Base-by-base conservation (phyloP, 2,797 vertebrate genomes). In the Typhlichthys eigenmanni region DNA sequence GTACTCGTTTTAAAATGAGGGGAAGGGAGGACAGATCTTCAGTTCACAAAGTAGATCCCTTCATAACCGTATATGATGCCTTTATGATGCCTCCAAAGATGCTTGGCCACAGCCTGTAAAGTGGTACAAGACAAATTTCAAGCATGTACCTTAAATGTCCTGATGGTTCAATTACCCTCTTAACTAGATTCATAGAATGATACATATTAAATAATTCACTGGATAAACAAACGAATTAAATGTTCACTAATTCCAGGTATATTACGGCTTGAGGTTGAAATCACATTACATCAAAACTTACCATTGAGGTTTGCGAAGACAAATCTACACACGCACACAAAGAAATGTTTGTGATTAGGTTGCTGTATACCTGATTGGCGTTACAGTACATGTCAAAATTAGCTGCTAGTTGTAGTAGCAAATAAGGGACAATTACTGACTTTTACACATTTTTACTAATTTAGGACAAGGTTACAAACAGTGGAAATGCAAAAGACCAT, bases 21-120 rank as follows among this genome's bases (percentile, higher is more conserved):
- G 11, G 7, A 6, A 67, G 8, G 32, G 57, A 53, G 48, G 24
- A 51, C 1, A 1, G 71, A 48, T 19, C 50, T 55, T 10, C 17
- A 46, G 59, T 53, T 80, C 58, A 74, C 51, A 0, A 56, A 52
- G 56, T 59, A 58, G 19, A 64, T 62, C 10, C 13, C 68, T 24
- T 80, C 74, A 66, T 83, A 75, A 83, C 46, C 47, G 34, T 64
- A 69, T 1, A 72, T 55, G 49, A 7, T 11, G 70, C 60, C 78
- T 64, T 69, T 1, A 72, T 55, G 49, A 7, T 11, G 70, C 60
- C 78, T 72, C 76, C 81, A 66, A 60, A 65, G 58, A 45, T 65
- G 60, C 24, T n/a, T 4, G 64, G 71, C 60, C 60, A 51, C 84
- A 82, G 86, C 82, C 91, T 91, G 84, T 0, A 60, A 67, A 32